Evolutionary conservation across 64 coral and sea anemone genomes (phyloP), one percentile per base, ranked within the genome.

Genomic region (Montipora cactus): DNA sequence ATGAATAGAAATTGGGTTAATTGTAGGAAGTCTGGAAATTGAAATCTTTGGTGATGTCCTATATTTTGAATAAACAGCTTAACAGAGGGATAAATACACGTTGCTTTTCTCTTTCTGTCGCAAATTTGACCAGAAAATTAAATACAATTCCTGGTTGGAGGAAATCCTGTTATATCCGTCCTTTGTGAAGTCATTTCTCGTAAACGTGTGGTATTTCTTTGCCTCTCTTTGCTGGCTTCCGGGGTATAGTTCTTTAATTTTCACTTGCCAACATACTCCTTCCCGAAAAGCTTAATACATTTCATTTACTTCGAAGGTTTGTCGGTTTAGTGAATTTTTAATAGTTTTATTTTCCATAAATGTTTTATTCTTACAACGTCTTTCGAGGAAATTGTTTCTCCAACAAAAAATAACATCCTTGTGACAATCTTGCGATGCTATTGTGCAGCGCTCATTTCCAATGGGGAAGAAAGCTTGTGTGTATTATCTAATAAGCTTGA

Each of bases 31-130:
- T 46, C 82, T 71, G 66, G 44, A 86, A 71, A 47, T 77, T 72
- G 76, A 50, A 49, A 67, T 81, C 90, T 90, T 48, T 90, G 75
- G 93, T 87, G 80, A 91, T 77, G 59, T 68, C 19, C 74, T 88
- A 71, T 88, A 88, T 86, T 93, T 88, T 94, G 79, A 95, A 90
- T 90, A 70, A 76, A 90, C 37, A 37, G 37, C 37, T 37, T 37
- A 37, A 37, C 12, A 85, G 75, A 48, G 88, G 78, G 87, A 88
- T 46, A 89, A 79, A 78, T 71, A 47, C 23, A 78, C 71, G 49
- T 78, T 79, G 55, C 19, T 77, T 74, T 76, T 58, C 52, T 78
- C 47, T 75, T 89, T 22, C 81, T 79, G 49, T 44, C 68, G 59
- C 44, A 64, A 81, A 84, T 76, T 94, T 75, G 18, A 21, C 46